Conservation (phyloP, 2,113 vertebrate genomes). For the human (Homo sapiens) region DNA sequence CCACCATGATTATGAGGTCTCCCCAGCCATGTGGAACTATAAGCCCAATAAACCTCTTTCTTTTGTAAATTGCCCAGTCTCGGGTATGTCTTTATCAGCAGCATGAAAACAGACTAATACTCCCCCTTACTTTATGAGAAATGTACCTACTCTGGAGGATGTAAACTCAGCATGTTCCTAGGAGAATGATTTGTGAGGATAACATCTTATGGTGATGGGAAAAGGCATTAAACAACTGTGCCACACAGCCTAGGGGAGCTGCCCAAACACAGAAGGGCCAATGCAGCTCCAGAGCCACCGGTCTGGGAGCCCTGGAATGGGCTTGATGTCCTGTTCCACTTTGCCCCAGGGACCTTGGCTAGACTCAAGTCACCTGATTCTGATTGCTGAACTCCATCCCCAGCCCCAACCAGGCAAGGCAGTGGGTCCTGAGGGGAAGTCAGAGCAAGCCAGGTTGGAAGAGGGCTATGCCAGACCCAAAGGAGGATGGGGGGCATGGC, state of each 20-base stretch:
- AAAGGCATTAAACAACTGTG: neutral
- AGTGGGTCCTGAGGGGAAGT: neutral
- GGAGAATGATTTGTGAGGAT: neutral
- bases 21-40: no score
- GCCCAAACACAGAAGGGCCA: neutral
- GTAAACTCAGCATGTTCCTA: neutral
- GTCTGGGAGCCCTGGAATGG: neutral
- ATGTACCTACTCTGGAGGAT: neutral
- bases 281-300: rapidly evolving
- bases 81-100: no score
- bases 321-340: neutral
- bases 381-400: neutral
- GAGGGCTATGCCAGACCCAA: neutral
- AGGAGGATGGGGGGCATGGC: rapidly evolving
- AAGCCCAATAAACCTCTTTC: no score
- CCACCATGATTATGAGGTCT: no score
- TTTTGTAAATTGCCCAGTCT: no score
- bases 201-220: neutral
- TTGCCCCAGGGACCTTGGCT: neutral
- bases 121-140: slow-evolving; percentile 17
- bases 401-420: neutral
- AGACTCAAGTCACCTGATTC: neutral
- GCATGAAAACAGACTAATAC: no score
- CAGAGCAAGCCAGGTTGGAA: no score
- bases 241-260: neutral